Conservation (phyloP, 2,888 invertebrate species). For the Magallana nippona region DNA sequence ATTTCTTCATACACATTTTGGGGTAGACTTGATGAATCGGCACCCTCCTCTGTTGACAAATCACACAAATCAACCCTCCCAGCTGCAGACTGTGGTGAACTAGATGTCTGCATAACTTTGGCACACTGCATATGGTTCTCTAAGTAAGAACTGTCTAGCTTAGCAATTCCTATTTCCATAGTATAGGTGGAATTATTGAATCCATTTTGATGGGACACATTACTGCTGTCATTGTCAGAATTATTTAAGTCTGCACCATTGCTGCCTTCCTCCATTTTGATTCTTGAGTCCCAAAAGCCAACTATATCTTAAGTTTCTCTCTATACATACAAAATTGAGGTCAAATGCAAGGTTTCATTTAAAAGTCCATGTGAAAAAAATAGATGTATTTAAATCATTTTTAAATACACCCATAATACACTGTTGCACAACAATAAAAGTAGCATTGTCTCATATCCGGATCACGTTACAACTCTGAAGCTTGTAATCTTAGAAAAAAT, state of each 20-base stretch:
- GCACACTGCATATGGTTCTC: constrained; percentile 42
- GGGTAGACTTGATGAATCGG: neutral
- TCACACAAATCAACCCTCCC: neutral
- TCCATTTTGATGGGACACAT: neutral
- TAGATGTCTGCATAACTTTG: constrained; percentile 23
- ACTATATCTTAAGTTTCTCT: neutral
- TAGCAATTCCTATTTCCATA: constrained; percentile 47
- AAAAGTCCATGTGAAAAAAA: neutral
- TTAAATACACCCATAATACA: neutral
- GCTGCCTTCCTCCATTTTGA: constrained; percentile 11
- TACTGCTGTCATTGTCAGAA: constrained; percentile 4
- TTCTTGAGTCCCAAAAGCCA: neutral
- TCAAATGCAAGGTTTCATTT: neutral
- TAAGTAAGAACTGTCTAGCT: constrained; percentile 35
- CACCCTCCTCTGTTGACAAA: neutral
- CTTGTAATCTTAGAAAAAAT: neutral
- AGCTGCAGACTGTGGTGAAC: neutral
- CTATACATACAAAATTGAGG: neutral
- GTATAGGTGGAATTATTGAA: neutral
- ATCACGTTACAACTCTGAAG: neutral
- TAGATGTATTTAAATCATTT: neutral
- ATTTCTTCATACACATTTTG: neutral
- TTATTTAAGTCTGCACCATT: neutral
- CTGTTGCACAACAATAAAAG: neutral
- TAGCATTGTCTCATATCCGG: neutral